phyloP scores from a whole-genome alignment of 1,140 invertebrate species.

The Hormaphis cornu region DNA sequence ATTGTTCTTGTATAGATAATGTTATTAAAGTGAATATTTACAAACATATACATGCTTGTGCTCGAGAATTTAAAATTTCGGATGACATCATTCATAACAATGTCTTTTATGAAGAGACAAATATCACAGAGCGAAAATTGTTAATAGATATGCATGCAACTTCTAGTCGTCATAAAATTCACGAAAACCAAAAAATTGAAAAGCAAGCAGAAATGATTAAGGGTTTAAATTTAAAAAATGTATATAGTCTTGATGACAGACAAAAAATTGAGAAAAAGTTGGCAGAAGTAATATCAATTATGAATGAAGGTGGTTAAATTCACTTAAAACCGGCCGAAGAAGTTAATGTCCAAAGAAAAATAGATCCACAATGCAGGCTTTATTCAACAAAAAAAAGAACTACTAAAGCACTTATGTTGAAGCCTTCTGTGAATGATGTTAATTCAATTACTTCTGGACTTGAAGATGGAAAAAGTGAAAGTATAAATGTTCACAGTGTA shows the following conservation, averaged over 20 bases:
- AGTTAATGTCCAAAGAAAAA: neutral
- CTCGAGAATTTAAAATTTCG: neutral
- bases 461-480: neutral
- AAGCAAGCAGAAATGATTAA: neutral
- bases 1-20: conserved; percentile 1
- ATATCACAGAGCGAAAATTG: neutral
- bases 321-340: neutral
- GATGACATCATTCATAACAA: neutral
- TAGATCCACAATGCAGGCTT: neutral
- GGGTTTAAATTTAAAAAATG: neutral
- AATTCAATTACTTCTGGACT: neutral
- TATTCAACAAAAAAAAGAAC: neutral
- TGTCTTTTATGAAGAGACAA: neutral
- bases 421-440: neutral
- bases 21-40: neutral
- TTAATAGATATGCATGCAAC: neutral
- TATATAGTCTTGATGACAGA: neutral
- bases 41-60: neutral
- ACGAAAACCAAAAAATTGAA: neutral
- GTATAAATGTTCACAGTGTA: neutral
- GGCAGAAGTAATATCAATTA: neutral
- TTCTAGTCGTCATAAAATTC: neutral
- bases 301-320: neutral
- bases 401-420: neutral
- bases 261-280: neutral